Base-by-base conservation (phyloP, 2,888 invertebrate genomes). In the Clitarchus hookeri region DNA sequence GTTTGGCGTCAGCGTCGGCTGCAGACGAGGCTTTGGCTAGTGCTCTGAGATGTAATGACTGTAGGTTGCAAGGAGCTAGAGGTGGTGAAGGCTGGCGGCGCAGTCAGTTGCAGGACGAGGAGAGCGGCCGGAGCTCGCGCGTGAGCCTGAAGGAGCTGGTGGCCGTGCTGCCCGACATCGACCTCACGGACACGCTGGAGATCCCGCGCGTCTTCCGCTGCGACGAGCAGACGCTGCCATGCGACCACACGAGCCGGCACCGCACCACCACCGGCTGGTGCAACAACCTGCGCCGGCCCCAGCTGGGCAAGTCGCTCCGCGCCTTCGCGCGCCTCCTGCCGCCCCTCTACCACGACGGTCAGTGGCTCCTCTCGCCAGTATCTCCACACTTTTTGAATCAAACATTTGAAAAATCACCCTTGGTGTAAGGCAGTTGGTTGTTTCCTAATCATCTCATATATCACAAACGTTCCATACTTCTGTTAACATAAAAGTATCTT, bases 191-290 rank as follows among this genome's bases (percentile, higher is more conserved):
- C 86, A 89, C 91, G 13, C 90, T 91, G 86, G 91, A 91, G 78
- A 90, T 92, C 23, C 92, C 92, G 6, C 90, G 91, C 86, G 90
- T 90, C 84, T 91, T 91, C 88, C 89, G 89, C 78, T 92, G 92
- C 88, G 91, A 92, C 84, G 91, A 92, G 87, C 91, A 92, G 86
- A 91, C 91, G 8, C 88, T 92, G 36, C 92, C 92, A 0, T 93
- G 93, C 89, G 93, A 93, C 88, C 92, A 92, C 88, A 92, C 92
- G 23, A 89, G 91, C 87, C 90, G 90, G 86, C 92, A 91, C 88
- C 89, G 92, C 25, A 91, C 92, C 6, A 89, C 91, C 48, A 91
- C 92, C 6, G 92, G 92, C 26, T 92, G 92, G 92, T 93, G 92
- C 87, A 93, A 93, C 88, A 92, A 92, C 88, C 89, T 93, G n/a